Base-by-base conservation (phyloP, 2,888 invertebrate genomes). In the Meganola albula region DNA sequence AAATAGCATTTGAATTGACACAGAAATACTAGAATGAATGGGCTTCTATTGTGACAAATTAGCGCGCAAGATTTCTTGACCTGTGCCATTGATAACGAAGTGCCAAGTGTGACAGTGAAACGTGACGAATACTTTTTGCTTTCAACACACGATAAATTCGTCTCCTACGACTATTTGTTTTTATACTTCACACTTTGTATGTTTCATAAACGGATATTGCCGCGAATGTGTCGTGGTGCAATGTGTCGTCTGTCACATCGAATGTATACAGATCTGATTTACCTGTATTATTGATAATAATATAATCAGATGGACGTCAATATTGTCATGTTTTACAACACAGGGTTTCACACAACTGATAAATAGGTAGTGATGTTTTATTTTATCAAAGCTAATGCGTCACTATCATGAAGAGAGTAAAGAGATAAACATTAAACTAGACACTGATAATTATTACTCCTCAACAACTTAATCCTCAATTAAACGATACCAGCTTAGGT, bases 271-370 rank as follows among this genome's bases (percentile, higher is more conserved):
- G n/a, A n/a, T n/a, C n/a, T n/a, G n/a, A n/a, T n/a, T n/a, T n/a
- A n/a, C n/a, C n/a, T n/a, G n/a, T n/a, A n/a, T n/a, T n/a, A n/a
- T n/a, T n/a, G n/a, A n/a, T 37, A 47, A 47, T 57, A 53, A 51
- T 38, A 34, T 29, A 34, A 38, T 44, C 42, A 36, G 24, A 37
- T n/a, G n/a, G n/a, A n/a, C 30, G 44, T 40, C 39, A 41, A 27
- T 13, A 24, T 28, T 34, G 38, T 27, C 36, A 35, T 29, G 27
- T 28, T 35, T 42, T 7, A 29, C 14, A 11, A 11, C 1, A 33
- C 13, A 24, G 12, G 5, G 23, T 14, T 18, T 22, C n/a, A n/a
- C n/a, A n/a, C n/a, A n/a, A n/a, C n/a, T n/a, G n/a, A n/a, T n/a
- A n/a, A n/a, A n/a, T n/a, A n/a, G n/a, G n/a, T n/a, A n/a, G n/a